A percentile compares a stretch with the other conserved stretches of the same genome.
Evolutionary conservation across 2,113 vertebrate species (phyloP).

Genomic region (Euleptes europaea): DNA sequence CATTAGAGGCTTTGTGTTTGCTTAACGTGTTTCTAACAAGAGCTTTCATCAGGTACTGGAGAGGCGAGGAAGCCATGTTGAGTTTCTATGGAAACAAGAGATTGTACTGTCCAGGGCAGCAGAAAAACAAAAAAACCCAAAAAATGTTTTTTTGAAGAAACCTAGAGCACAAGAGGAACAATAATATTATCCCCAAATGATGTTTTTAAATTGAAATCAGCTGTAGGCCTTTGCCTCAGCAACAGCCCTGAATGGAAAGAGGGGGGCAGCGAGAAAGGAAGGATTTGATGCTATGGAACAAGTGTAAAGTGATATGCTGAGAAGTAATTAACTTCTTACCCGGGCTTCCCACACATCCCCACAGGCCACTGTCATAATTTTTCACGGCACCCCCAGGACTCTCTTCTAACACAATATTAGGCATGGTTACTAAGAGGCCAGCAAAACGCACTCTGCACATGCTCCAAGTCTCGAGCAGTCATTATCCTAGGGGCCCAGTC

Average conservation of each 20-base stretch:
- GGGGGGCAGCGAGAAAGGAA: slow-evolving; percentile 45
- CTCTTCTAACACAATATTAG: not conserved
- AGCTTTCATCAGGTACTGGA: not conserved
- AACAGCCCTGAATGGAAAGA: not conserved
- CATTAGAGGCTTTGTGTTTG: no score
- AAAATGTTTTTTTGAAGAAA: not conserved
- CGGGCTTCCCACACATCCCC: fast-evolving
- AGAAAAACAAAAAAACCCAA: not conserved
- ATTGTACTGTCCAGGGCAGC: slow-evolving; percentile 33
- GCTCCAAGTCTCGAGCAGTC: not conserved
- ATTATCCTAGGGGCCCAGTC: not conserved
- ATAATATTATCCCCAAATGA: slow-evolving; percentile 34
- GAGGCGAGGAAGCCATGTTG: not conserved
- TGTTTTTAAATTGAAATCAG: slow-evolving; percentile 41
- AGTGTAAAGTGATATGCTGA: slow-evolving; percentile 54
- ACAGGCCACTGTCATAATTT: not conserved
- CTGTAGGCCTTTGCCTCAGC: slow-evolving; percentile 24
- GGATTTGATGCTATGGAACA: slow-evolving; percentile 2
- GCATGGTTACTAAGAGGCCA: not conserved
- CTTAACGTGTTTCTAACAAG: not conserved
- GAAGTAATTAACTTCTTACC: slow-evolving; percentile 24
- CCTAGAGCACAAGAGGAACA: slow-evolving; percentile 38
- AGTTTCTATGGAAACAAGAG: slow-evolving; percentile 22
- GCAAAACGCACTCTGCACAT: not conserved
- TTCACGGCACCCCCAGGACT: not conserved